phyloP scores from a whole-genome alignment of 2,797 vertebrate genomes.

The Pampus argenteus region DNA sequence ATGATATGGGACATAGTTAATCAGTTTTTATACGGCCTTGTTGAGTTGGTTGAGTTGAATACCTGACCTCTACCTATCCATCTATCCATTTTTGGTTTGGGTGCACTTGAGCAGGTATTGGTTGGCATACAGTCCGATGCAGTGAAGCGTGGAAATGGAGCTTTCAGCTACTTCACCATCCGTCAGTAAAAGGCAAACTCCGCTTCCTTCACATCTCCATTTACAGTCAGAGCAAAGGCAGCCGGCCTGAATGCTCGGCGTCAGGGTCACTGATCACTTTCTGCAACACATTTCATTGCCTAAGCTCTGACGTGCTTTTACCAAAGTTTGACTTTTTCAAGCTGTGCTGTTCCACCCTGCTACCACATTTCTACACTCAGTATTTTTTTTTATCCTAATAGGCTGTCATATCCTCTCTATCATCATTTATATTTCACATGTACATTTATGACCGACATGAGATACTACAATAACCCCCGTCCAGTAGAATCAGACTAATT shows the following conservation, averaged over 20 bases:
- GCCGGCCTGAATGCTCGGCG: not conserved
- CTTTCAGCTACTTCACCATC: not conserved
- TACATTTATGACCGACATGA: not conserved
- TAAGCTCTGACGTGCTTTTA: slow-evolving; percentile 18
- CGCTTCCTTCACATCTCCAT: slow-evolving; percentile 19
- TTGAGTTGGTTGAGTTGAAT: too few relatives aligned
- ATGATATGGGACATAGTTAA: too few relatives aligned
- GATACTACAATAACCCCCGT: not conserved
- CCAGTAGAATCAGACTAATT: not conserved
- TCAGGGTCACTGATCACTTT: slow-evolving; percentile 36
- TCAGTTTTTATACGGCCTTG: too few relatives aligned
- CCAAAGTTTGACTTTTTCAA: slow-evolving; percentile 14
- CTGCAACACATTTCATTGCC: slow-evolving; percentile 7
- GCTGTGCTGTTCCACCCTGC: not conserved
- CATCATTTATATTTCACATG: not conserved
- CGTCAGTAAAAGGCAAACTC: not conserved
- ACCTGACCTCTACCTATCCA: too few relatives aligned
- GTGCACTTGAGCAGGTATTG: not conserved
- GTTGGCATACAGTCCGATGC: not conserved
- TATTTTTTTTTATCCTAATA: not conserved
- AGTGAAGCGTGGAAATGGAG: too few relatives aligned
- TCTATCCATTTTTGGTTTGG: not conserved
- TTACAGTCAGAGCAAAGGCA: slow-evolving; percentile 27
- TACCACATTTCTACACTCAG: not conserved
- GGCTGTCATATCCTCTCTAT: not conserved